These are phyloP conservation scores for Lasius fuliginosus DNA, from an alignment of 2,888 invertebrate species.

Conservation along the genomic window DNA sequence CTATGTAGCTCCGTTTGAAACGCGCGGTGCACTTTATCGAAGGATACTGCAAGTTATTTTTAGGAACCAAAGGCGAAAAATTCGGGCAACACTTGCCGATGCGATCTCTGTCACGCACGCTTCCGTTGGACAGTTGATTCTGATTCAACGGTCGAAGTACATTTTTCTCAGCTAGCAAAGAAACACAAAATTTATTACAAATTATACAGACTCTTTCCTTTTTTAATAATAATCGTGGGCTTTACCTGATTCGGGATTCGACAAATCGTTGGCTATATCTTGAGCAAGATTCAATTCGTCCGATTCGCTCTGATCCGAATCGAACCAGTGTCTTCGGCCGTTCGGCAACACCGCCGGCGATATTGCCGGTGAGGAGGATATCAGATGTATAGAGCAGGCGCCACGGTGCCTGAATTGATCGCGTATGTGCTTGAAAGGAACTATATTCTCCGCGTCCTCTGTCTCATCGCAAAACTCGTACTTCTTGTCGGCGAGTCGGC, in stretches of 20 bases:
- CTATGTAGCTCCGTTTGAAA: conserved; percentile 90
- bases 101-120: conserved; percentile 79
- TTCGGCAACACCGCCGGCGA: conserved; percentile 83
- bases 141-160: conserved; percentile 85
- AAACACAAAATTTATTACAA: conserved; percentile 17
- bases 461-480: conserved; percentile 95
- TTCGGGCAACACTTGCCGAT: conserved; percentile 77
- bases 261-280: conserved; percentile 80
- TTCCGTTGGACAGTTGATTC: conserved; percentile 83
- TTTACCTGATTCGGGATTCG: conserved; percentile 79
- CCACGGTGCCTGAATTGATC: conserved; percentile 83
- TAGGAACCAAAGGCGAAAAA: conserved; percentile 83
- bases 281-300: conserved; percentile 83
- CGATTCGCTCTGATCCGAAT: conserved; percentile 83
- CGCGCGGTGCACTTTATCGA: conserved; percentile 89
- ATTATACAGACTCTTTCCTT: neutral
- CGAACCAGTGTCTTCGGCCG: conserved; percentile 80
- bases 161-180: conserved; percentile 81
- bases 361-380: conserved; percentile 79
- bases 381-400: conserved; percentile 80
- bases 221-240: neutral
- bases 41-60: conserved; percentile 83
- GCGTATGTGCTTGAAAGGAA: conserved; percentile 86
- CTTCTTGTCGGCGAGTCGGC: conserved; percentile 95
- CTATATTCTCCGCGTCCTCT: conserved; percentile 89